Percentiles rank a stretch among this genome's conserved stretches.
Evolutionary conservation across 1,140 invertebrate species (phyloP).

Genomic region (Branchinecta lindahli): DNA sequence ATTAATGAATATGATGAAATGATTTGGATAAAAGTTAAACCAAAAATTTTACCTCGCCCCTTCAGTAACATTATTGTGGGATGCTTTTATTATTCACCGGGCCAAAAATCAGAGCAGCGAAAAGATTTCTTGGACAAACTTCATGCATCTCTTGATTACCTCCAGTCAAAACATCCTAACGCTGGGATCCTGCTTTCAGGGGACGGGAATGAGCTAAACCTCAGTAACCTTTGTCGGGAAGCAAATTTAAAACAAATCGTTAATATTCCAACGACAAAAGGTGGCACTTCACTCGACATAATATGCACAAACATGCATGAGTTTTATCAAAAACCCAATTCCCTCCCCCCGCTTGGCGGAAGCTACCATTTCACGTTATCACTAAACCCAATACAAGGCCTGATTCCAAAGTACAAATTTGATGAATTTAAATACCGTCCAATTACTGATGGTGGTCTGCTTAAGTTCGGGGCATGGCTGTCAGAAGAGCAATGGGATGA

Average conservation of each 20-base stretch:
- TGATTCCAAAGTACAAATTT: not conserved
- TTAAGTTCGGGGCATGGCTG: not conserved
- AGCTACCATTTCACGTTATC: not conserved
- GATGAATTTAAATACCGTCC: conserved; percentile 3
- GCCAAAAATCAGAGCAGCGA: conserved; percentile 7
- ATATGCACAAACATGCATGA: conserved; percentile 8
- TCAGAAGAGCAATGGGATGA: not conserved
- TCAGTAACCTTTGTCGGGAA: not conserved
- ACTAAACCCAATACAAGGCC: not conserved
- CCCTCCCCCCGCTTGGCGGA: not conserved
- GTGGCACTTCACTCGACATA: conserved; percentile 2
- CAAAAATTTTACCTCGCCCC: not conserved
- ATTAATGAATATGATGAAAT: conserved; percentile 7
- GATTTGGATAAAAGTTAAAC: conserved; percentile 9
- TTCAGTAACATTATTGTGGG: not conserved
- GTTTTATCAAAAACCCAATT: conserved; percentile 2
- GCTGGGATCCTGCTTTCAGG: not conserved
- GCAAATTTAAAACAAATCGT: conserved; percentile 9
- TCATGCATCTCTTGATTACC: conserved; percentile 5
- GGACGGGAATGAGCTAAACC: not conserved
- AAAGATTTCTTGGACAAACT: conserved; percentile 10
- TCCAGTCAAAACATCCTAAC: conserved; percentile 7
- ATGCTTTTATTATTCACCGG: not conserved
- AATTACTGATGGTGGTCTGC: not conserved
- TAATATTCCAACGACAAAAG: conserved; percentile 10